Percentiles rank a stretch among this genome's conserved stretches.
Conservation (phyloP, 2,888 invertebrate genomes). For the Cosmia pyralina region DNA sequence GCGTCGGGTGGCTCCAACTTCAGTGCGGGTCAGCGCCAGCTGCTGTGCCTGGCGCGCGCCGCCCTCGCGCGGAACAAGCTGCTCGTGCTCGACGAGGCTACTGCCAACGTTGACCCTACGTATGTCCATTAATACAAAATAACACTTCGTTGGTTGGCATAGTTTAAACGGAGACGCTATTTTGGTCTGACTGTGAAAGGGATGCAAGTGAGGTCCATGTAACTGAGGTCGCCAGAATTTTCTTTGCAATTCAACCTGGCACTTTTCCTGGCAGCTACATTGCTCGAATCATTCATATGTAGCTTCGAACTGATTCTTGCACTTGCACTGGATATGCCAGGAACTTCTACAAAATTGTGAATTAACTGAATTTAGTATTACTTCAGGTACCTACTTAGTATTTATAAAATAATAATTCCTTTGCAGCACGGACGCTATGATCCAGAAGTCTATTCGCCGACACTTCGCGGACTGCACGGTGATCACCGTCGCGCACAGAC, state of each 20-base stretch:
- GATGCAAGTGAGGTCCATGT: neutral
- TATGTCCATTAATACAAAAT: slow-evolving; percentile 72
- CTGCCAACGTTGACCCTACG: slow-evolving; percentile 97
- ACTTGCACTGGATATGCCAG: neutral
- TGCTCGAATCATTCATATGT: neutral
- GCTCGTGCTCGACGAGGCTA: slow-evolving; percentile 97
- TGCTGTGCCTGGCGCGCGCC: slow-evolving; percentile 95
- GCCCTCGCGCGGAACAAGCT: slow-evolving; percentile 95
- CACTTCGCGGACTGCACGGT: slow-evolving; percentile 96
- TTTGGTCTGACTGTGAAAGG: neutral
- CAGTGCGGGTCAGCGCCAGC: slow-evolving; percentile 96
- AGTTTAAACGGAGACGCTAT: neutral
- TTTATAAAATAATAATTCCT: slow-evolving; percentile 12
- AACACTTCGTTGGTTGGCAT: neutral
- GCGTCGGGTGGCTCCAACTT: slow-evolving; percentile 95
- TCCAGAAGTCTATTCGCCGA: slow-evolving; percentile 95
- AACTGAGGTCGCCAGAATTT: neutral
- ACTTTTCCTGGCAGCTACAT: no score
- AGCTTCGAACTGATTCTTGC: neutral
- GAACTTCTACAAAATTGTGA: neutral
- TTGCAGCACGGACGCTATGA: slow-evolving; percentile 94
- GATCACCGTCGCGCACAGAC: slow-evolving; percentile 97
- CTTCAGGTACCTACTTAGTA: neutral
- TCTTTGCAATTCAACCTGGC: neutral
- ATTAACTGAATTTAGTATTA: neutral